Base-by-base conservation (phyloP, 2,113 vertebrate genomes). In the Australoheros scitulus region DNA sequence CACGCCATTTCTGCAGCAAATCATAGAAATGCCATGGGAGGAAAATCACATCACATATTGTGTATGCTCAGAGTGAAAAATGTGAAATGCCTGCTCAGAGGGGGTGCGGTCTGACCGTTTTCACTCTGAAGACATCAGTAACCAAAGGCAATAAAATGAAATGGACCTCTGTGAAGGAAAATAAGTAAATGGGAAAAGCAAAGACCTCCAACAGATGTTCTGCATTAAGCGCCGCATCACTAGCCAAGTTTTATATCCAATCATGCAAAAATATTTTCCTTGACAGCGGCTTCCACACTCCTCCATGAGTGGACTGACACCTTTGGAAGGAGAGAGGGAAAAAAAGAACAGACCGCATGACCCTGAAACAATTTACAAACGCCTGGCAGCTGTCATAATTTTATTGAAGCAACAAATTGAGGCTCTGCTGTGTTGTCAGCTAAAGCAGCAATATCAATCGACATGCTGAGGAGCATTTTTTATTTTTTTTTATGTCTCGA, bases 381-480 rank as follows among this genome's bases (percentile, higher is more conserved):
- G 26, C 43, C 81, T 84, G 87, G 77, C 81, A 91, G 91, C 91
- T 89, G 78, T 92, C 92, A 92, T 76, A 36, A 86, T 86, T 91
- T 76, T 84, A 91, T 78, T 91, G 88, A 89, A 92, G 90, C 91
- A 88, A 92, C 89, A 92, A 90, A 92, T 82, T 63, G 80, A 61
- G 68, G 68, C 5, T 1, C 72, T 87, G 70, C 79, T 47, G 85
- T 79, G 76, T 83, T 77, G 77, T 88, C 84, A 86, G 76, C 50
- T 61, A 55, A 78, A 86, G 83, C 63, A 70, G 76, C 61, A 1
- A 77, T 76, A 89, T 81, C 79, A 86, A 70, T 70, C 14, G 9
- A 87, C n/a, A 59, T 72, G 41, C 74, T 77, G 38, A 77, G 52
- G 83, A 80, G 36, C 32, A 36, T 70, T 63, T 38, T 38, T 38